Percentiles rank a stretch among this genome's conserved stretches.
phyloP scores from a whole-genome alignment of 2,888 invertebrate genomes.

The Nemotelus nigrinus region DNA sequence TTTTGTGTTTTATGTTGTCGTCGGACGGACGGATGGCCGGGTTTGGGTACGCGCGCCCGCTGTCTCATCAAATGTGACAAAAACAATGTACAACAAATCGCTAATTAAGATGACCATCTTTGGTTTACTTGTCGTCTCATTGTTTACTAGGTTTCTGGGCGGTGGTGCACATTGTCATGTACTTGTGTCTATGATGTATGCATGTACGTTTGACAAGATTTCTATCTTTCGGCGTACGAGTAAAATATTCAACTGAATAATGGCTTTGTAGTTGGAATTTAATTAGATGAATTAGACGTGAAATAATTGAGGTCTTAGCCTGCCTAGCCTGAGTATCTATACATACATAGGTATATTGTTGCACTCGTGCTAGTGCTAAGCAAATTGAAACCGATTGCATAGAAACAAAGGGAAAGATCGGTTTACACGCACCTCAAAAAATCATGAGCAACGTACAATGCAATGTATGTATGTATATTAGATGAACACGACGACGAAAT shows the following conservation, averaged over 20 bases:
- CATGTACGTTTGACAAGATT: too few relatives aligned
- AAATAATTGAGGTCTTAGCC: conserved; percentile 30
- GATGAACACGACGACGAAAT: not conserved
- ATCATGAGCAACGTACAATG: too few relatives aligned
- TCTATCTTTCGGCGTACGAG: too few relatives aligned
- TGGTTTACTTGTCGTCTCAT: conserved; percentile 32
- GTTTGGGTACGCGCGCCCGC: not conserved
- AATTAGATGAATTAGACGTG: conserved; percentile 39
- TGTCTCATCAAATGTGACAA: conserved; percentile 32
- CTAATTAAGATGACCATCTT: conserved; percentile 45
- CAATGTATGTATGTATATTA: not conserved
- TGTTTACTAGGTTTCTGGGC: conserved; percentile 10
- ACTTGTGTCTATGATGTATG: too few relatives aligned
- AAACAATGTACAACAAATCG: conserved; percentile 39
- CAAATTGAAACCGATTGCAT: too few relatives aligned
- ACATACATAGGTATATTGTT: not conserved
- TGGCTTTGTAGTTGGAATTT: conserved; percentile 43
- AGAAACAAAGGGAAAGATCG: too few relatives aligned
- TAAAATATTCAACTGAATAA: conserved; percentile 23
- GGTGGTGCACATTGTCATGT: conserved; percentile 4
- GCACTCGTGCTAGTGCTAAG: too few relatives aligned
- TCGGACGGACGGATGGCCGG: not conserved
- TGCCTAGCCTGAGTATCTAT: not conserved
- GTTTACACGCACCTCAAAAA: too few relatives aligned
- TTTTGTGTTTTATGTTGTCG: not conserved